Evolutionary conservation across 2,888 invertebrate species (phyloP).

Genomic region (Epinotia brunnichana): DNA sequence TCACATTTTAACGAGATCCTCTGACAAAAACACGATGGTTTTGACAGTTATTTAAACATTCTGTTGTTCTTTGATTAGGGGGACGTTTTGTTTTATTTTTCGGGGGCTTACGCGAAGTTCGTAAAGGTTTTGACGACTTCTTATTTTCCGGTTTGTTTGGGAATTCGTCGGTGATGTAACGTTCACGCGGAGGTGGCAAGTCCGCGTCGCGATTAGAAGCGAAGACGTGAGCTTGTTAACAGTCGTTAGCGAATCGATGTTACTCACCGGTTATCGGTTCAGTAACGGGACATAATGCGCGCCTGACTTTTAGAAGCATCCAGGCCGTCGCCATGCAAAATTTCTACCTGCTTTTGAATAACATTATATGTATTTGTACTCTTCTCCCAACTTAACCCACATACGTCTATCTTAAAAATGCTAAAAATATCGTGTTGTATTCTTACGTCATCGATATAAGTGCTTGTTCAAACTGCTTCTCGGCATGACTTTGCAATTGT

Average conservation of each 20-base stretch:
- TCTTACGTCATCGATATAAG: not conserved
- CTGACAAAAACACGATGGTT: conserved; percentile 67
- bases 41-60: conserved; percentile 74
- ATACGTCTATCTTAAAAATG: conserved; percentile 2
- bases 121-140: conserved; percentile 16
- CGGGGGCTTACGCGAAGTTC: conserved; percentile 52
- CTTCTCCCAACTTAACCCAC: not conserved
- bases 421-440: conserved; percentile 20
- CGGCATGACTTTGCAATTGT: conserved; percentile 33
- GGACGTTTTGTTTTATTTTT: conserved; percentile 57
- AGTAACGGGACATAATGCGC: conserved; percentile 54
- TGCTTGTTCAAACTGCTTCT: not conserved
- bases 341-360: not conserved
- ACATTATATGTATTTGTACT: not conserved
- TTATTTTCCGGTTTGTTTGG: conserved; percentile 48
- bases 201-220: conserved; percentile 50
- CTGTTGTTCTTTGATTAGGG: conserved; percentile 58
- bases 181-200: conserved; percentile 52
- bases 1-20: conserved; percentile 70
- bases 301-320: conserved; percentile 45
- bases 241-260: conserved; percentile 60
- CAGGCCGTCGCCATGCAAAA: conserved; percentile 24
- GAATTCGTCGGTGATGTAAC: conserved; percentile 52
- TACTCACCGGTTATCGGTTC: conserved; percentile 54
- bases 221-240: conserved; percentile 58